These are phyloP conservation scores for Girardinichthys multiradiatus DNA, from an alignment of 2,113 vertebrate genomes.

Conservation along the genomic window DNA sequence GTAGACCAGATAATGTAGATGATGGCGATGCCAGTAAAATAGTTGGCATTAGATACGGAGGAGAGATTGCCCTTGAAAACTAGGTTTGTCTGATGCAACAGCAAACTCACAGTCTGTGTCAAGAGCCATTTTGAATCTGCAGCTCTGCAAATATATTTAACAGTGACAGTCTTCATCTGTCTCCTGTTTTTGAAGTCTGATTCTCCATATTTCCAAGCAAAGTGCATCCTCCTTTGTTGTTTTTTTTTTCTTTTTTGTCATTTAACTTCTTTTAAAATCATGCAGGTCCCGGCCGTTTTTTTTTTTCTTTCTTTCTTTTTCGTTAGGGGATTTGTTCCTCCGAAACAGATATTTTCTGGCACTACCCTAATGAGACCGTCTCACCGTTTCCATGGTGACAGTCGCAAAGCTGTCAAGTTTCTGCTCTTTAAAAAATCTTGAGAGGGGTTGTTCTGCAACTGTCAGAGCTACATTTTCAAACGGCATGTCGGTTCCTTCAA, in stretches of 20 bases:
- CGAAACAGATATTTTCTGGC: conserved; percentile 70
- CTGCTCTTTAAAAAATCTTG: conserved; percentile 75
- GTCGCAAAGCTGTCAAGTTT: conserved; percentile 85
- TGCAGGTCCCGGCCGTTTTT: conserved; percentile 56
- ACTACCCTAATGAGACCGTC: conserved; percentile 80
- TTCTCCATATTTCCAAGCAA: conserved; percentile 48
- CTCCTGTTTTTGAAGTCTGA: conserved; percentile 60
- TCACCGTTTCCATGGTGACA: conserved; percentile 82
- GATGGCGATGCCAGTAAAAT: conserved; percentile 36
- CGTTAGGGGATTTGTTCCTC: conserved; percentile 56
- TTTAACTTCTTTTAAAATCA: conserved; percentile 56
- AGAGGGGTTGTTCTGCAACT: conserved; percentile 73
- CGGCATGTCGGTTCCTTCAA: conserved; percentile 66
- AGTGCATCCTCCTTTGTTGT: conserved; percentile 44
- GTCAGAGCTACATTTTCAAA: conserved; percentile 80
- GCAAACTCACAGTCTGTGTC: conserved; percentile 57
- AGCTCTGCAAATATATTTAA: conserved; percentile 64
- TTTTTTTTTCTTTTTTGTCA: conserved; percentile 14
- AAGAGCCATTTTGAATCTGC: conserved; percentile 57
- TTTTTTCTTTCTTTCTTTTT: conserved; percentile 24
- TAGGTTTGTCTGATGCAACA: conserved; percentile 63
- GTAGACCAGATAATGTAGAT: conserved; percentile 41
- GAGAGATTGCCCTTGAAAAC: conserved; percentile 64
- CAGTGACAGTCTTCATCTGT: conserved; percentile 47
- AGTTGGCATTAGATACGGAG: conserved; percentile 43